Evolutionary conservation across 2,113 vertebrate species (phyloP).

Genomic region (Trinectes maculatus): DNA sequence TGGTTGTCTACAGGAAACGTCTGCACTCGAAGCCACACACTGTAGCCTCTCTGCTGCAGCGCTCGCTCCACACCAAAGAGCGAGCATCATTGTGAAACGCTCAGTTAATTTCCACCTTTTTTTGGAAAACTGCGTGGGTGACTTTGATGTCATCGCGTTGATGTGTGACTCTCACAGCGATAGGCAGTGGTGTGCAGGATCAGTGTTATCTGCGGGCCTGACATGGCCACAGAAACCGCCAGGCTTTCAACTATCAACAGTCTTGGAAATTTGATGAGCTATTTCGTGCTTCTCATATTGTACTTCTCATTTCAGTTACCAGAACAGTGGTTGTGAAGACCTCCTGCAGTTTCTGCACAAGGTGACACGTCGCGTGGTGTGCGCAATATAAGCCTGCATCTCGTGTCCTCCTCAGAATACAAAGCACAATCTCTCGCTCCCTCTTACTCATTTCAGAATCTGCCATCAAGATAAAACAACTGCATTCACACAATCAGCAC

Average conservation of each 20-base stretch:
- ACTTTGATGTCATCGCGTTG: slow-evolving; percentile 68
- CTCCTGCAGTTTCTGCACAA: slow-evolving; percentile 64
- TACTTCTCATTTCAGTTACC: slow-evolving; percentile 68
- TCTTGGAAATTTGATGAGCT: slow-evolving; percentile 77
- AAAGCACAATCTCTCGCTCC: slow-evolving; percentile 39
- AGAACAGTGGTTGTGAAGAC: slow-evolving; percentile 61
- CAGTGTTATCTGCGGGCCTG: slow-evolving; percentile 68
- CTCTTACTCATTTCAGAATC: slow-evolving; percentile 47
- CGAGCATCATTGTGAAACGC: slow-evolving; percentile 62
- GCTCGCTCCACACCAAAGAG: slow-evolving; percentile 14
- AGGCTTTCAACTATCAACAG: slow-evolving; percentile 68
- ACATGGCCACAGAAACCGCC: slow-evolving; percentile 77
- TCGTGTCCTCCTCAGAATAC: slow-evolving; percentile 4
- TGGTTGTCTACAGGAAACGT: slow-evolving; percentile 72
- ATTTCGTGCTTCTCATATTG: slow-evolving; percentile 72
- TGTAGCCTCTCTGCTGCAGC: slow-evolving; percentile 23
- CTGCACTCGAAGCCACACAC: slow-evolving; percentile 34
- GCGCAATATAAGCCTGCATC: slow-evolving; percentile 19
- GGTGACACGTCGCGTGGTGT: slow-evolving; percentile 38
- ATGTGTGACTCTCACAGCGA: slow-evolving; percentile 73
- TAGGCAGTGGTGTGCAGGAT: slow-evolving; percentile 55
- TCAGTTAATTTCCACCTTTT: slow-evolving; percentile 74
- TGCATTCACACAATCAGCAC: slow-evolving; percentile 25
- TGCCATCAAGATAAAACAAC: slow-evolving; percentile 36
- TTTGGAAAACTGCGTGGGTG: slow-evolving; percentile 76